Conservation (phyloP, 2,797 vertebrate species). For the Channallabes apus region DNA sequence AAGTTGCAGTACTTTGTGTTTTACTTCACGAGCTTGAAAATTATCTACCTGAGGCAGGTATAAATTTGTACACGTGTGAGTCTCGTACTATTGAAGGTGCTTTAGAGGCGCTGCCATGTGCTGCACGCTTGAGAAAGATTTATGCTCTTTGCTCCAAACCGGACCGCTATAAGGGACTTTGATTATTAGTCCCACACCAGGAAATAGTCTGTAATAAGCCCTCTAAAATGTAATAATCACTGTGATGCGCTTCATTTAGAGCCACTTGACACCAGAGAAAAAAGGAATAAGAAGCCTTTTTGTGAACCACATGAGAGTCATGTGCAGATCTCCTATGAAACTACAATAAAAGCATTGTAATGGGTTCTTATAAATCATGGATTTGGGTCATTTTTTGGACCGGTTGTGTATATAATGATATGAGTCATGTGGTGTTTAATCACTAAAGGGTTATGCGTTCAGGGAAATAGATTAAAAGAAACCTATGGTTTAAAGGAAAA, state of each 20-base stretch:
- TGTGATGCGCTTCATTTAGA: conserved; percentile 67
- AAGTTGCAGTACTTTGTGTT: not conserved
- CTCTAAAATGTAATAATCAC: conserved; percentile 79
- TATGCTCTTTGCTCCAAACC: conserved; percentile 71
- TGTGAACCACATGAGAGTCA: conserved; percentile 54
- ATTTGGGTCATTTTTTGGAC: conserved; percentile 31
- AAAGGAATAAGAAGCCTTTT: conserved; percentile 58
- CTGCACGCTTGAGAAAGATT: conserved; percentile 76
- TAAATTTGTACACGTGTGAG: conserved; percentile 71
- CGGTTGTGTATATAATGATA: conserved; percentile 27
- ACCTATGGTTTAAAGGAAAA: not conserved
- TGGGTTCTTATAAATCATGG: conserved; percentile 43
- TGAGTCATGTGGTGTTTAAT: conserved; percentile 37
- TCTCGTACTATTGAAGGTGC: conserved; percentile 66
- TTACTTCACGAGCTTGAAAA: not conserved
- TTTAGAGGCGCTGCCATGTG: conserved; percentile 79
- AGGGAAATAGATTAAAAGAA: not conserved
- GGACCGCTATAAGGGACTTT: conserved; percentile 70
- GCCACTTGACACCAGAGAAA: conserved; percentile 59
- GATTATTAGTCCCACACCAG: conserved; percentile 80
- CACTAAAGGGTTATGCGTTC: not conserved
- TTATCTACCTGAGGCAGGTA: not conserved
- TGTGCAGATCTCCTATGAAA: conserved; percentile 39
- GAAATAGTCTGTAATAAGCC: conserved; percentile 76
- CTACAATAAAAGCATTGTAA: conserved; percentile 35